Conservation (phyloP, 2,888 invertebrate species). For the Theodoxus fluviatilis region DNA sequence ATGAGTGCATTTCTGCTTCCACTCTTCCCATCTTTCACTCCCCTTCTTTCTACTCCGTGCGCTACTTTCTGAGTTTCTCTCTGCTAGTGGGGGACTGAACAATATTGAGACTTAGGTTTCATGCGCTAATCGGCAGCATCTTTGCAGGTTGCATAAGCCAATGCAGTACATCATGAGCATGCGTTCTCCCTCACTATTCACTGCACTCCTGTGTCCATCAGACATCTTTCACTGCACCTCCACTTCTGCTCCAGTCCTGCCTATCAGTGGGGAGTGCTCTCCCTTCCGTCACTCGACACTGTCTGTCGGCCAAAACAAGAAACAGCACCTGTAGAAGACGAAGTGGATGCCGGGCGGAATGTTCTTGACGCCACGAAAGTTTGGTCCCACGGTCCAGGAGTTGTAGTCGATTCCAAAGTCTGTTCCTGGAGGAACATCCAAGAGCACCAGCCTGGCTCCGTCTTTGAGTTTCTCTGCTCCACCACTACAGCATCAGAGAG, state of each 20-base stretch:
- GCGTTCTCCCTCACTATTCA: not conserved
- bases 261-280: not conserved
- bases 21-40: too few species aligned
- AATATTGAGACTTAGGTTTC: too few species aligned
- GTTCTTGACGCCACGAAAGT: conserved; percentile 96
- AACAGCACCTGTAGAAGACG: conserved; percentile 78
- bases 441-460: conserved; percentile 83
- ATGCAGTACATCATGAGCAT: not conserved
- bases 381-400: conserved; percentile 87
- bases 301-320: not conserved
- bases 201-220: not conserved
- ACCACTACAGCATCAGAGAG: too few species aligned
- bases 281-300: not conserved
- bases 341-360: conserved; percentile 96
- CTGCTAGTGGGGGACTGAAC: too few species aligned
- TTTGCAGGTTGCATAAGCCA: not conserved
- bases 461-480: too few species aligned
- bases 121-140: not conserved
- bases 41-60: too few species aligned
- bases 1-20: too few species aligned
- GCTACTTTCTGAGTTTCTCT: too few species aligned
- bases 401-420: conserved; percentile 96
- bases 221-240: not conserved
- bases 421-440: conserved; percentile 85
- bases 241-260: too few species aligned